Conservation (phyloP, 2,888 invertebrate genomes). For the Pheosia gnoma region DNA sequence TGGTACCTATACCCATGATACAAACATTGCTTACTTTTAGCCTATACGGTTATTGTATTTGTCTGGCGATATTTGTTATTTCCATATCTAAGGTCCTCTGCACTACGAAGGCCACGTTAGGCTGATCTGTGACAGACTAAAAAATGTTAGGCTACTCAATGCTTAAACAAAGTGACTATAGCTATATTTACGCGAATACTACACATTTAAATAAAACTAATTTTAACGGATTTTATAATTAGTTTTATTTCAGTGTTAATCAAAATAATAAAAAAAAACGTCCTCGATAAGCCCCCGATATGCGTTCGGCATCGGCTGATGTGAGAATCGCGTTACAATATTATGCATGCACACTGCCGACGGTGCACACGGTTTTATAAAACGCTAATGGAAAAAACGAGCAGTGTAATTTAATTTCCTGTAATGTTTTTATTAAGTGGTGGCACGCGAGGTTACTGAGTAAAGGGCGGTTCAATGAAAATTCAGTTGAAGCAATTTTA, state of each 20-base stretch:
- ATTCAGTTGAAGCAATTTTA: not conserved
- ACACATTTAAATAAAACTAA: no score
- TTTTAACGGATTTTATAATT: not conserved
- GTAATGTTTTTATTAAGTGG: conserved; percentile 66
- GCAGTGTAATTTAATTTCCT: conserved; percentile 52
- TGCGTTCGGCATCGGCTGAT: conserved; percentile 42
- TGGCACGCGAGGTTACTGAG: conserved; percentile 50
- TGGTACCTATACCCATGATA: no score
- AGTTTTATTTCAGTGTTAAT: no score
- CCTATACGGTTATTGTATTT: no score
- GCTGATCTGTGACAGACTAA: no score
- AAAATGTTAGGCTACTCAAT: no score
- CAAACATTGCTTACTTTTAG: no score
- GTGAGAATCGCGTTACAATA: conserved; percentile 49
- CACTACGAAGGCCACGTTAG: no score
- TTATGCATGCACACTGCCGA: conserved; percentile 48
- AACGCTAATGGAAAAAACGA: conserved; percentile 43
- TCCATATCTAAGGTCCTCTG: no score
- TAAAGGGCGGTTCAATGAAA: not conserved
- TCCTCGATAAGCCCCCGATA: not conserved
- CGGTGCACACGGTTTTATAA: conserved; percentile 54
- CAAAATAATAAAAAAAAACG: not conserved
- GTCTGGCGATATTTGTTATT: no score
- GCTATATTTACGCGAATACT: no score
- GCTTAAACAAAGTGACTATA: no score